Evolutionary conservation across 2,113 vertebrate genomes (phyloP), one percentile per base, ranked within the genome.

Genomic region (Melanotaenia duboulayi): DNA sequence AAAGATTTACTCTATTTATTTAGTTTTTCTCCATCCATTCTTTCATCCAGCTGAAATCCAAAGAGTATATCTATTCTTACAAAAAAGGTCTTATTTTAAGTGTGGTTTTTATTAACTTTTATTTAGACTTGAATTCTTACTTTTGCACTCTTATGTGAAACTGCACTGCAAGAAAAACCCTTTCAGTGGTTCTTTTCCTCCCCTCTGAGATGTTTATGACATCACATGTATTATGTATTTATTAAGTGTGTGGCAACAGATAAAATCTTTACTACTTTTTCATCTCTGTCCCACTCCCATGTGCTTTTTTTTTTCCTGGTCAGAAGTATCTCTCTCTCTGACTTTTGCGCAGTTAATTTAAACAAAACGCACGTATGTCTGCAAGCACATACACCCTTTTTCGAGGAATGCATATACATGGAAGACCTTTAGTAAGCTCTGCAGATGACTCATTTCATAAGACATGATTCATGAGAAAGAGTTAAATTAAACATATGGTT

Each of bases 401-500:
- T 35, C 50, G 52, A 83, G 35, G 62, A 87, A 81, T 74, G 70
- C 62, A 20, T 72, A 75, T 65, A 60, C 73, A 70, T 32, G 66
- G 57, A 54, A 65, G 28, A 81, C 35, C 69, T 55, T 66, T 55
- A 17, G 14, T 63, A 66, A 65, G 39, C 65, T 42, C 19, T 19
- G 24, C 44, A 28, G 71, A 64, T 86, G 84, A 88, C 32, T 85
- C 74, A 80, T 74, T 71, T 74, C 44, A n/a, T 42, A 63, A 57
- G 57, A 74, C 19, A 22, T 69, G 72, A 80, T 80, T 86, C 72
- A 61, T 72, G 63, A 65, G 52, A 65, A 25, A 25, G 71, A 68
- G 48, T 16, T 19, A 80, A 82, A 82, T 66, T 40, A 61, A 88
- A 77, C 71, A 67, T 58, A 67, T 6, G 23, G 74, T 59, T 84